Percentiles rank a stretch among this genome's conserved stretches.
These are phyloP conservation scores for Festucalex cinctus DNA, from an alignment of 2,113 vertebrate species.

Conservation along the genomic window DNA sequence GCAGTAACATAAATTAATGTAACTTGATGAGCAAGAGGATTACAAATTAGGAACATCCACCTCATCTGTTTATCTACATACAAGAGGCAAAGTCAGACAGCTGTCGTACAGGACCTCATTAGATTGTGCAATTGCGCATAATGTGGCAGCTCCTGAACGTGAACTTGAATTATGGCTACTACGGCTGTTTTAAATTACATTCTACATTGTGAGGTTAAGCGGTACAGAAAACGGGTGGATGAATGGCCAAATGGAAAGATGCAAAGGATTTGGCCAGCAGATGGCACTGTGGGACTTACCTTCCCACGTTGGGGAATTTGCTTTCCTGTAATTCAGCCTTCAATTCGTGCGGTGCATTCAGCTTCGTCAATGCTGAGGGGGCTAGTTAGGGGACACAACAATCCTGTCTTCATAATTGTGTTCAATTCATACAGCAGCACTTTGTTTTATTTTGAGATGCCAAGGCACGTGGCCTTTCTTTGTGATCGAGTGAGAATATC, in stretches of 20 bases:
- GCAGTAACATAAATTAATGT: neutral
- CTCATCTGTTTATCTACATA: neutral
- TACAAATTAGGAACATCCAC: neutral
- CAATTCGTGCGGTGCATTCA: slow-evolving; percentile 22
- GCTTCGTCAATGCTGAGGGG: slow-evolving; percentile 20
- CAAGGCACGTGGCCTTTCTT: slow-evolving; percentile 5
- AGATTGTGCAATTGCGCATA: neutral
- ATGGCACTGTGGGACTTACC: slow-evolving; percentile 65
- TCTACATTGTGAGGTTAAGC: too few species aligned
- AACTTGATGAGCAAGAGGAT: neutral
- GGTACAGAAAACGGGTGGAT: too few species aligned
- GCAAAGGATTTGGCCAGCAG: slow-evolving; percentile 48
- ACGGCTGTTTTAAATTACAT: neutral
- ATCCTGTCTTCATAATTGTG: neutral
- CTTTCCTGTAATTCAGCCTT: slow-evolving; percentile 15
- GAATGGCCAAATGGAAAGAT: too few species aligned
- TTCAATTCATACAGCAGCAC: neutral
- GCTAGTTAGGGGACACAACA: slow-evolving; percentile 13
- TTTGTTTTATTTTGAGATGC: neutral
- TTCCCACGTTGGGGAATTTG: neutral
- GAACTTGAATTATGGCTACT: neutral
- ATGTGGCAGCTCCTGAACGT: neutral
- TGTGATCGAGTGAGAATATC: slow-evolving; percentile 8
- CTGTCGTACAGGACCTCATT: neutral
- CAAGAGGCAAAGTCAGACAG: neutral